phyloP scores from a whole-genome alignment of 2,888 invertebrate species.

The Ophonus ardosiacus region DNA sequence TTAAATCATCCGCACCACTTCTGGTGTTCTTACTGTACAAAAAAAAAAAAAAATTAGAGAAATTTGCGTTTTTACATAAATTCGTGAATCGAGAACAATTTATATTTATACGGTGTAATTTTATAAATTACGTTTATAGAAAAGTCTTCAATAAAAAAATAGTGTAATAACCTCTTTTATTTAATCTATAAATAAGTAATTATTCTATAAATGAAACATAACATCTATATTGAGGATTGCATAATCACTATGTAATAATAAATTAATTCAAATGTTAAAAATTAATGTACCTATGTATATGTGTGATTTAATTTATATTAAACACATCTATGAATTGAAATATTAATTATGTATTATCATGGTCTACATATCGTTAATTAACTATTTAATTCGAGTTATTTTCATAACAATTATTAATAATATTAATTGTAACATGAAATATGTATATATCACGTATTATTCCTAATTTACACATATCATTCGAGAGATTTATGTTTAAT shows the following conservation, averaged over 20 bases:
- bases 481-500: neutral
- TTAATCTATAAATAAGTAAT: too few relatives aligned
- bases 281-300: neutral
- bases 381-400: neutral
- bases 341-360: conserved; percentile 38
- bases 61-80: too few relatives aligned
- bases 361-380: conserved; percentile 11
- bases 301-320: conserved; percentile 18
- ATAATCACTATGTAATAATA: neutral
- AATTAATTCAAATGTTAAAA: conserved; percentile 8
- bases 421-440: neutral
- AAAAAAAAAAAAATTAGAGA: too few relatives aligned
- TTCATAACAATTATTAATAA: neutral
- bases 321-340: conserved; percentile 16
- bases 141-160: too few relatives aligned
- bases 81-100: too few relatives aligned
- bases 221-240: neutral
- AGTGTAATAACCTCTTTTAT: too few relatives aligned
- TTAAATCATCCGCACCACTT: too few relatives aligned
- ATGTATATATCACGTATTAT: neutral
- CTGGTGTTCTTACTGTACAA: too few relatives aligned
- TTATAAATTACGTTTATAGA: too few relatives aligned
- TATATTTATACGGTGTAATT: too few relatives aligned
- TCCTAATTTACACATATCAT: neutral
- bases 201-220: neutral